A percentile compares a stretch with the other conserved stretches of the same genome.
Conservation (phyloP, 2,797 vertebrate genomes). For the Anguilla marmorata region DNA sequence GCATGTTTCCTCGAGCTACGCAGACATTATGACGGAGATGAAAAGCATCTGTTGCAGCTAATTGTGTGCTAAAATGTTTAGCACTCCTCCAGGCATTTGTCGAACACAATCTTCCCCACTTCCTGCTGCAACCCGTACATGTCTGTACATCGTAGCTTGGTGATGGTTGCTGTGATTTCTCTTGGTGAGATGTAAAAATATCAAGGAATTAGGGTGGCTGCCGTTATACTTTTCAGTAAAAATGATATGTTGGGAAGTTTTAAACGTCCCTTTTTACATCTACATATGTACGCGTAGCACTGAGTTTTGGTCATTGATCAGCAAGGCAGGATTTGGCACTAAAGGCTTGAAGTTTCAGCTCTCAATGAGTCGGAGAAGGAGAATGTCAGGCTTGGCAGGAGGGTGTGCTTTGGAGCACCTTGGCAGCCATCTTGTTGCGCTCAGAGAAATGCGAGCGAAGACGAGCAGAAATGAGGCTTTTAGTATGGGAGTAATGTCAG, state of each 20-base stretch:
- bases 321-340: background rate
- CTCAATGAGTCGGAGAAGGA: constrained; percentile 29
- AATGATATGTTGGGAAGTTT: background rate
- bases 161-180: background rate
- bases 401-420: constrained; percentile 39
- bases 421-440: constrained; percentile 58
- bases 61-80: constrained; percentile 15
- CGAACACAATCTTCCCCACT: background rate
- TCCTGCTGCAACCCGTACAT: background rate
- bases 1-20: background rate
- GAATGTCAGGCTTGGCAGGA: constrained; percentile 55
- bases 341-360: background rate
- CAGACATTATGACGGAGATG: background rate
- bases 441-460: constrained; percentile 29
- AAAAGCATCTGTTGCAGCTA: background rate
- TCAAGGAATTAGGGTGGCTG: background rate
- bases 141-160: background rate
- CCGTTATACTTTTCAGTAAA: background rate
- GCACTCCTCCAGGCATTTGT: background rate
- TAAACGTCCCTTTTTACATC: background rate
- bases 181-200: background rate
- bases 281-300: background rate
- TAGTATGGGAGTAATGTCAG: constrained; percentile 14
- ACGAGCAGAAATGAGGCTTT: constrained; percentile 31
- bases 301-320: background rate